These are phyloP conservation scores for Eupithecia tripunctaria DNA, from an alignment of 2,888 invertebrate species.

Conservation along the genomic window DNA sequence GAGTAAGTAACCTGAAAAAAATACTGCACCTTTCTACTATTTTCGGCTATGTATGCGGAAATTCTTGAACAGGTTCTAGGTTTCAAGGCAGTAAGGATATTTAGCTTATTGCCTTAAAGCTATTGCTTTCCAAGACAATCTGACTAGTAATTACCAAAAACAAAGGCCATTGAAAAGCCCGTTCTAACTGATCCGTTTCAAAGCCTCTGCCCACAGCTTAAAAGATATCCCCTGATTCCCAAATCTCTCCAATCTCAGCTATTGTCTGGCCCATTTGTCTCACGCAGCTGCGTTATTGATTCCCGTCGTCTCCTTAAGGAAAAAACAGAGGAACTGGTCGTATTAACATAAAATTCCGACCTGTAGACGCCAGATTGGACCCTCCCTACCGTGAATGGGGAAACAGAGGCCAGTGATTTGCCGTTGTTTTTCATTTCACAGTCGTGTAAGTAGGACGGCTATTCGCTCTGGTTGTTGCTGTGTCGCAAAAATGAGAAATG, in stretches of 20 bases:
- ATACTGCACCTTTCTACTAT: not conserved
- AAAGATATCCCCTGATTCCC: constrained; percentile 30
- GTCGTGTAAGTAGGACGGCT: constrained; percentile 1
- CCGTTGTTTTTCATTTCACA: constrained; percentile 50
- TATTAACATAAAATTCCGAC: constrained; percentile 36
- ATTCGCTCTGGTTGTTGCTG: constrained; percentile 13
- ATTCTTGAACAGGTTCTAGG: not conserved
- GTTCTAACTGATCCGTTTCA: not conserved
- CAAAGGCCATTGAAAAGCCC: constrained; percentile 6
- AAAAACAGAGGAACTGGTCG: constrained; percentile 31
- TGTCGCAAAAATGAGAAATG: not conserved
- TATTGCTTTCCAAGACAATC: not conserved
- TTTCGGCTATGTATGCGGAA: not conserved
- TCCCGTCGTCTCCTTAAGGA: constrained; percentile 30
- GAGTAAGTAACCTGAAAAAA: not conserved
- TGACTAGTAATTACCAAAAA: constrained; percentile 5
- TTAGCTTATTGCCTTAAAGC: not conserved
- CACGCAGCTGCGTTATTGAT: constrained; percentile 50
- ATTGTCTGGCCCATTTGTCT: constrained; percentile 50
- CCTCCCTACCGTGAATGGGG: constrained; percentile 53
- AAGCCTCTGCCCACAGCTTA: constrained; percentile 29
- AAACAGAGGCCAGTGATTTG: constrained; percentile 51
- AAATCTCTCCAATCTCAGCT: constrained; percentile 23
- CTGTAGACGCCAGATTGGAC: constrained; percentile 52
- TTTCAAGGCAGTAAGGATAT: not conserved